Percentiles rank a stretch among this genome's conserved stretches.
phyloP scores from a whole-genome alignment of 2,113 vertebrate genomes.

The Toxostoma redivivum region DNA sequence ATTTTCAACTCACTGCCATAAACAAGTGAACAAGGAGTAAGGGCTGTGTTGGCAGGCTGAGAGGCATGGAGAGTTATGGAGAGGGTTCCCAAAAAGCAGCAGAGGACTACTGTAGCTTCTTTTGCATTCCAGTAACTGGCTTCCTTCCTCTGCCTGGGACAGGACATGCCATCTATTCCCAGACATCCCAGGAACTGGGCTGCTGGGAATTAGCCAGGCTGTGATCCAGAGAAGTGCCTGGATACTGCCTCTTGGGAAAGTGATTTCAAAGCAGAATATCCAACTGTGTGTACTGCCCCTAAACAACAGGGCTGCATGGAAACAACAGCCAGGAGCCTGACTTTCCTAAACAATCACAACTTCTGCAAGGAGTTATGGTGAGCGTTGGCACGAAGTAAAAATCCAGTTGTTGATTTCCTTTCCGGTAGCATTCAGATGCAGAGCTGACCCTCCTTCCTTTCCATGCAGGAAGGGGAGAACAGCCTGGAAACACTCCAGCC shows the following conservation, averaged over 20 bases:
- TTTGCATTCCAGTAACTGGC: not conserved
- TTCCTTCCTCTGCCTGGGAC: not conserved
- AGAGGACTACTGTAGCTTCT: not conserved
- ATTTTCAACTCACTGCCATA: not conserved
- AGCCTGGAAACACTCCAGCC: not conserved
- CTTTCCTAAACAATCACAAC: not conserved
- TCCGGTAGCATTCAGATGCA: not conserved
- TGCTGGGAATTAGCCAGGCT: not conserved
- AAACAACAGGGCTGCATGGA: not conserved
- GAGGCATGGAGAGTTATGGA: not conserved
- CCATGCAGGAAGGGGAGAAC: not conserved
- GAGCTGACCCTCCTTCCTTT: not conserved
- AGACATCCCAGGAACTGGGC: fast-evolving
- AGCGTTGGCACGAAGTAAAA: not conserved
- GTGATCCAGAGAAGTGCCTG: not conserved
- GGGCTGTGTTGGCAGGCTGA: not conserved
- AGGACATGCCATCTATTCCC: not conserved
- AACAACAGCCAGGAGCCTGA: not conserved
- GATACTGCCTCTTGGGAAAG: not conserved
- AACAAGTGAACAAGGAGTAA: not conserved
- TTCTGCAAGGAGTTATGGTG: not conserved
- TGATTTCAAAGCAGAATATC: not conserved
- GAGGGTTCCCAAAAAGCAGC: not conserved
- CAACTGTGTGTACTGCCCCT: not conserved
- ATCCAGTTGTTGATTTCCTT: not conserved